phyloP scores from a whole-genome alignment of 2,888 invertebrate genomes.

The Hedychridium roseum region DNA sequence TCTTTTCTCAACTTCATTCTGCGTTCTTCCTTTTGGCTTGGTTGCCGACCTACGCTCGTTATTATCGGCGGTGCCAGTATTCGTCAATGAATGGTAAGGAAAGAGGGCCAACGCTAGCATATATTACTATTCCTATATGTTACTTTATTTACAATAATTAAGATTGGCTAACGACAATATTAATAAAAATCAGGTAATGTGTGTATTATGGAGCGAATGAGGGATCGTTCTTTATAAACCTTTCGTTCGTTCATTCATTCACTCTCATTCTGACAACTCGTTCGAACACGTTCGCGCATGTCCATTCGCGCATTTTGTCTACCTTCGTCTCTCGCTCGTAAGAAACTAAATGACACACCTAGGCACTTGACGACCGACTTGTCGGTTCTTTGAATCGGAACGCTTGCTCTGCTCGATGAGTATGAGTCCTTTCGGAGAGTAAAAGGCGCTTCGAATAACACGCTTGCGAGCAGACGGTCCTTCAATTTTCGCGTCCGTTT shows the following conservation, averaged over 20 bases:
- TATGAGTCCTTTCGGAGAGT: too few species aligned
- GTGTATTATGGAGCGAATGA: conserved; percentile 27
- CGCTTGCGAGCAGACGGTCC: too few species aligned
- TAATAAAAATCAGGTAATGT: conserved; percentile 44
- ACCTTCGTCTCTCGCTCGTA: not conserved
- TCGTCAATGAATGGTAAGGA: conserved; percentile 4
- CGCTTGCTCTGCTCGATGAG: too few species aligned
- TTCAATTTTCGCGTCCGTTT: too few species aligned
- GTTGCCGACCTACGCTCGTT: not conserved
- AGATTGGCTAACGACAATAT: conserved; percentile 38
- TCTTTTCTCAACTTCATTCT: not conserved
- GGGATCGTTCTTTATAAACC: conserved; percentile 8
- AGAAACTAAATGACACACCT: conserved; percentile 14
- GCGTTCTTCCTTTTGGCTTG: not conserved
- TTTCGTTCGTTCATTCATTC: not conserved
- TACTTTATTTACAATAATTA: conserved; percentile 49
- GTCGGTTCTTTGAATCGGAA: conserved; percentile 8
- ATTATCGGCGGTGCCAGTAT: not conserved
- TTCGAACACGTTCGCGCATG: not conserved
- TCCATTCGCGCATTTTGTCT: not conserved
- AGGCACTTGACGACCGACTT: conserved; percentile 26
- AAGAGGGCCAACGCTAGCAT: conserved; percentile 30
- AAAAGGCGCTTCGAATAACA: too few species aligned
- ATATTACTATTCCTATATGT: conserved; percentile 34
- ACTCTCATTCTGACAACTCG: not conserved